These are phyloP conservation scores for Zootermopsis nevadensis DNA, from an alignment of 2,888 invertebrate genomes.

Conservation along the genomic window DNA sequence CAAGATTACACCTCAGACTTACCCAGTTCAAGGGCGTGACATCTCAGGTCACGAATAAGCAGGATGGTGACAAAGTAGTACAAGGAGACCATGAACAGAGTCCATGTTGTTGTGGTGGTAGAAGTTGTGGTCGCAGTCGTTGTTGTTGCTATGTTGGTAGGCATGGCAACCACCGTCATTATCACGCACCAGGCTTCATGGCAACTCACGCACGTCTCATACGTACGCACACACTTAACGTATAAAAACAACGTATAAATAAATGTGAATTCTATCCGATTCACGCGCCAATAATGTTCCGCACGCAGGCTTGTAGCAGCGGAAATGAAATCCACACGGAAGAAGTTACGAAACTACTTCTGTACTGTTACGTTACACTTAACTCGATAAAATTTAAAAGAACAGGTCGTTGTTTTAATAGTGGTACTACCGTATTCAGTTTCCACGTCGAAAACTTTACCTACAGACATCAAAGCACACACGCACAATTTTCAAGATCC, in stretches of 20 bases:
- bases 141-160: constrained; percentile 35
- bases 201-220: constrained; percentile 47
- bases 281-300: neutral
- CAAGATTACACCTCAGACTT: neutral
- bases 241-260: neutral
- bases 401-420: too few species aligned
- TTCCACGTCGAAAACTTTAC: too few species aligned
- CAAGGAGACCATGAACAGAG: constrained; percentile 18
- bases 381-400: too few species aligned
- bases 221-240: constrained; percentile 22
- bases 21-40: constrained; percentile 17
- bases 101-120: constrained; percentile 4
- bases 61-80: constrained; percentile 9
- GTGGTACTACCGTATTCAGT: too few species aligned
- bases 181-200: constrained; percentile 48
- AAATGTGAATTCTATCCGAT: neutral
- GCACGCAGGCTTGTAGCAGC: neutral
- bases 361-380: too few species aligned
- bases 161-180: constrained; percentile 32
- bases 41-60: constrained; percentile 1
- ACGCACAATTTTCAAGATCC: too few species aligned
- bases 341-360: too few species aligned
- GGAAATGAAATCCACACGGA: too few species aligned
- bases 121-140: neutral
- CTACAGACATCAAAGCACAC: too few species aligned